Evolutionary conservation across 2,888 invertebrate species (phyloP).

Genomic region (Automeris io): DNA sequence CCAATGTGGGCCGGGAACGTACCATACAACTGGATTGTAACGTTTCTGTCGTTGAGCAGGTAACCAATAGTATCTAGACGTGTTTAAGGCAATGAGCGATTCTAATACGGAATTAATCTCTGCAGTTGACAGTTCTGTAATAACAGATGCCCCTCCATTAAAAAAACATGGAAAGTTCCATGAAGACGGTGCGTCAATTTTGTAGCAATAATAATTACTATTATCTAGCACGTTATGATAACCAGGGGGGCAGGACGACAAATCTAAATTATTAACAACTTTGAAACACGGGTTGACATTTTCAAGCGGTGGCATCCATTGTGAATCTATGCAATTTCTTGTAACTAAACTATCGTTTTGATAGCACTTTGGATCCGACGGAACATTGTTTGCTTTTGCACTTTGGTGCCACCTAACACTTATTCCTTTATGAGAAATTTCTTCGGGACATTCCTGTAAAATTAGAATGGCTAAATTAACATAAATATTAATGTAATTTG

Average conservation of each 20-base stretch:
- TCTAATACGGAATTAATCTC: constrained; percentile 41
- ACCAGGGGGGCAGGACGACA: constrained; percentile 49
- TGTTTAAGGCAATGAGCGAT: constrained; percentile 34
- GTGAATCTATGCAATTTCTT: constrained; percentile 43
- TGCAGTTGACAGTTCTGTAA: constrained; percentile 44
- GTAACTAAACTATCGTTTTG: constrained; percentile 35
- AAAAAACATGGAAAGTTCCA: constrained; percentile 60
- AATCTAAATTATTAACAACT: constrained; percentile 35
- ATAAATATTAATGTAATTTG: no score
- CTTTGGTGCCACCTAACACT: constrained; percentile 49
- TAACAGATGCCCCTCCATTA: constrained; percentile 54
- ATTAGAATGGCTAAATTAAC: background rate
- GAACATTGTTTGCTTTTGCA: constrained; percentile 31
- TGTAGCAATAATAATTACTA: constrained; percentile 50
- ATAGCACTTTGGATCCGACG: constrained; percentile 52
- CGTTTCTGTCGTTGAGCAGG: constrained; percentile 58
- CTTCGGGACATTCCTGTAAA: constrained; percentile 51
- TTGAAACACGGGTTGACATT: constrained; percentile 41
- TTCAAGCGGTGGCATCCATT: constrained; percentile 42
- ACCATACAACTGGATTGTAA: constrained; percentile 62
- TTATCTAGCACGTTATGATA: constrained; percentile 42
- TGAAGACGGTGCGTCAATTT: constrained; percentile 31
- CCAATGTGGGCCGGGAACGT: constrained; percentile 68
- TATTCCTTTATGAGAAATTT: constrained; percentile 39
- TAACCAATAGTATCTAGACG: constrained; percentile 61